Base-by-base conservation (phyloP, 2,888 invertebrate genomes). In the Ectobius pallidus region DNA sequence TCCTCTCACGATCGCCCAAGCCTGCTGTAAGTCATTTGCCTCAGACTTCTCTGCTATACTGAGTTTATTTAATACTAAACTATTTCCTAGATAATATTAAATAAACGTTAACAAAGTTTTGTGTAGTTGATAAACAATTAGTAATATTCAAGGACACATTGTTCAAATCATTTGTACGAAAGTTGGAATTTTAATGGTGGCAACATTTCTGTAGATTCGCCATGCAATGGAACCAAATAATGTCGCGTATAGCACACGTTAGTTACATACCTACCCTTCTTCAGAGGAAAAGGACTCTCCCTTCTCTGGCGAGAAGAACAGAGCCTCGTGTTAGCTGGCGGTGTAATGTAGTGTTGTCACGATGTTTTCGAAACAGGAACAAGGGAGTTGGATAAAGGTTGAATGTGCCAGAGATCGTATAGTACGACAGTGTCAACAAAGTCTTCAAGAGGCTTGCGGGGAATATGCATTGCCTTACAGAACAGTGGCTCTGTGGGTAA, bases 351-450 rank as follows among this genome's bases (percentile, higher is more conserved):
- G 20, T 52, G 20, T 20, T 52, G 52, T 52, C 52, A 52, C 52
- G 52, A 67, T 69, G 52, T 69, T 69, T 69, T 55, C 55, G 69
- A 69, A 69, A 27, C 34, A 39, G 69, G 55, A 69, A 67, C 67
- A 44, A 25, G 6, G 67, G 6, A 67, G 44, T 52, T 58, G 58
- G 22, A 55, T 69, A 22, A 69, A 69, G 34, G 55, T 16, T 49
- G 55, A 69, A 69, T 55, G 7, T 69, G 69, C 34, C 34, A 55
- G 34, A 55, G 69, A 27, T 18, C 34, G 34, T 52, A 69, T 32
- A 55, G 69, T 55, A 69, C 18, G 69, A 69, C 55, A 55, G 32
- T 69, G 52, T 69, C 69, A 69, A 27, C 55, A 69, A 63, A 34
- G 63, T 63, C 63, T 63, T 63, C 11, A 14, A 7, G 42, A 63